These are phyloP conservation scores for Bactericera cockerelli DNA, from an alignment of 1,140 invertebrate genomes.

Conservation along the genomic window DNA sequence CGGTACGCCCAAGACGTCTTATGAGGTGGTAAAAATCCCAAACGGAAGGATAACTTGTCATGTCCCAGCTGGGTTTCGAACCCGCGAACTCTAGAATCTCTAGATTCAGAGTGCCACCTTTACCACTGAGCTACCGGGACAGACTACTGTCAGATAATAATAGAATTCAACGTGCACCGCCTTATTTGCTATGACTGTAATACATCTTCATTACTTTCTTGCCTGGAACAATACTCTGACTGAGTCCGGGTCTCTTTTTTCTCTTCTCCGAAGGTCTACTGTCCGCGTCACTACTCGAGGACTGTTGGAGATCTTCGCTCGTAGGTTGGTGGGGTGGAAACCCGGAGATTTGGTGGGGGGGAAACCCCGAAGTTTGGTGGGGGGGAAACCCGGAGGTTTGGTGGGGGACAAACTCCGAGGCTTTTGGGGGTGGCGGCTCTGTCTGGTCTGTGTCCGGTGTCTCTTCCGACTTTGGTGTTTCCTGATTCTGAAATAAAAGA, in stretches of 20 bases:
- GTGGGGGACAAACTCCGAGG: neutral
- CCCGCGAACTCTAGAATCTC: too few species aligned
- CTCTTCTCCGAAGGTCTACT: slow-evolving; percentile 29
- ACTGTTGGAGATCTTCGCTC: neutral
- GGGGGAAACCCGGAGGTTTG: neutral
- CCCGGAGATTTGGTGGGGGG: too few species aligned
- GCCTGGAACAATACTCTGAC: slow-evolving; percentile 57
- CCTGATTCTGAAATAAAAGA: neutral
- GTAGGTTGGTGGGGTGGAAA: neutral
- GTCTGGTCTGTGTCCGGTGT: neutral
- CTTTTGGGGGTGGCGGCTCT: neutral
- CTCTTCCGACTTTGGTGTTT: neutral
- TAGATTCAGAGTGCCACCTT: too few species aligned
- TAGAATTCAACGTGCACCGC: too few species aligned
- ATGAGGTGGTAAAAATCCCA: too few species aligned
- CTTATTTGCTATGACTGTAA: slow-evolving; percentile 8
- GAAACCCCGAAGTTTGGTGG: too few species aligned
- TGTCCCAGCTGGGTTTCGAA: too few species aligned
- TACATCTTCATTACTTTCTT: slow-evolving; percentile 73
- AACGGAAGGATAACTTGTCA: too few species aligned
- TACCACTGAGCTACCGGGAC: too few species aligned
- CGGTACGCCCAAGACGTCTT: too few species aligned
- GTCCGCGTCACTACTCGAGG: too few species aligned
- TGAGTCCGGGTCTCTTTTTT: slow-evolving; percentile 61
- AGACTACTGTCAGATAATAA: too few species aligned